These are phyloP conservation scores for Atrina japonica DNA, from an alignment of 2,888 invertebrate genomes.

Conservation along the genomic window DNA sequence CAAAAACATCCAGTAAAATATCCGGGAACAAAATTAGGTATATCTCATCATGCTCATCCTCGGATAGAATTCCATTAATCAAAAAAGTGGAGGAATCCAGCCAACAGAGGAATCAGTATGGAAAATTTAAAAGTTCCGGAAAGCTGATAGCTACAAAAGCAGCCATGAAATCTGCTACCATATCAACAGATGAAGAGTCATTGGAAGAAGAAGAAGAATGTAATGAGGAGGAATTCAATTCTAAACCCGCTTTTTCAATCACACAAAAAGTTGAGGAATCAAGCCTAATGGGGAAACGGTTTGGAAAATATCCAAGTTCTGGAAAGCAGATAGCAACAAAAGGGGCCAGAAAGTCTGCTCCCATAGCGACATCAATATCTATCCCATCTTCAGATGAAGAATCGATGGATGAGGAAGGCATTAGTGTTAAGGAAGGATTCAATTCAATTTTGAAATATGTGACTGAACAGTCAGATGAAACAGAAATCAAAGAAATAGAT, in stretches of 20 bases:
- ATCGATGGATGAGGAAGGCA: too few relatives aligned
- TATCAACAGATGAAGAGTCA: background rate
- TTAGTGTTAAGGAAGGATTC: too few relatives aligned
- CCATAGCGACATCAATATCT: too few relatives aligned
- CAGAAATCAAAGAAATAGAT: too few relatives aligned
- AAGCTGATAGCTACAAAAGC: constrained; percentile 2
- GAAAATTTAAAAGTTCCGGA: background rate
- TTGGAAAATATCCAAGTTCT: too few relatives aligned
- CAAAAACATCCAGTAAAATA: background rate
- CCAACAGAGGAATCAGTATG: background rate
- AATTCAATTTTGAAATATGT: too few relatives aligned
- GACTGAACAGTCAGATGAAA: too few relatives aligned
- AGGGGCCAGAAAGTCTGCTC: constrained; percentile 34
- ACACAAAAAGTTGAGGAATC: background rate
- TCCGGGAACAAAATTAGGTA: background rate
- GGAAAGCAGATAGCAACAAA: constrained; percentile 25
- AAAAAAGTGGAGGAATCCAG: background rate
- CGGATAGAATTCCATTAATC: background rate
- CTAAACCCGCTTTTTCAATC: too few relatives aligned
- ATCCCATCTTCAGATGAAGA: too few relatives aligned
- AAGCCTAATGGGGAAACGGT: background rate
- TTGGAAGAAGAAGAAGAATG: too few relatives aligned
- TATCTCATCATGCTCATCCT: background rate
- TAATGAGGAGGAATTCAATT: too few relatives aligned
- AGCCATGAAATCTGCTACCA: background rate